Base-by-base conservation (phyloP, 2,797 vertebrate genomes). In the Schizopygopsis malacanthus region DNA sequence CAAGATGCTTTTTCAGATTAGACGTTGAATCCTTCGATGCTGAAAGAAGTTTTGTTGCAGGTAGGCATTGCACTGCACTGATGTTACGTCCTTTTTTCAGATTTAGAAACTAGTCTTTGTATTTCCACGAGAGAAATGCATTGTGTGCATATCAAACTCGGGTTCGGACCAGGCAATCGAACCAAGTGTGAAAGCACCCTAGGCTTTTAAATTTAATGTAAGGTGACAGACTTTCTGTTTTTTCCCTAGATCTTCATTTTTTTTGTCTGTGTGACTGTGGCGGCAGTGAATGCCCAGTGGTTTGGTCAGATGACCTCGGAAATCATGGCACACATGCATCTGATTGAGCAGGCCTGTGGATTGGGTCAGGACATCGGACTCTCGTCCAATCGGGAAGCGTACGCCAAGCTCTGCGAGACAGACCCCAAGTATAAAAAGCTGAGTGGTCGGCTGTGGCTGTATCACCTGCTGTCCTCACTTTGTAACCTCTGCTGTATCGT, bases 401-500 rank as follows among this genome's bases (percentile, higher is more conserved):
- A 96, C 50, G 86, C 91, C 88, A 94, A 92, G 85, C 92, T 97
- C 85, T 85, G 89, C 0, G 92, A 95, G 82, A 93, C 93, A 0
- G 90, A 95, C 70, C 83, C 90, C n/a, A 88, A 94, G 78, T 96
- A 97, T 91, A 43, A 90, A 85, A 90, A 86, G 85, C 93, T 97
- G 22, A 93, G 92, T 86, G 79, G 50, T 2, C 93, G 92, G 6
- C 91, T 97, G 43, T 90, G 92, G 91, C 91, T 95, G 50, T 96
- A 95, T 91, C 92, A 91, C 1, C 71, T 94, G 10, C 92, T 96
- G 82, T 97, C 96, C 25, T 94, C 95, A 0, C 92, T 97, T 82
- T 97, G 96, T 86, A 97, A 97, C 91, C 90, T 97, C 79, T 96
- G 96, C 92, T 97, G 96, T 88, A 91, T 96, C 0, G 43, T 86